Conservation (phyloP, 2,888 invertebrate species). For the Cosmia trapezina region DNA sequence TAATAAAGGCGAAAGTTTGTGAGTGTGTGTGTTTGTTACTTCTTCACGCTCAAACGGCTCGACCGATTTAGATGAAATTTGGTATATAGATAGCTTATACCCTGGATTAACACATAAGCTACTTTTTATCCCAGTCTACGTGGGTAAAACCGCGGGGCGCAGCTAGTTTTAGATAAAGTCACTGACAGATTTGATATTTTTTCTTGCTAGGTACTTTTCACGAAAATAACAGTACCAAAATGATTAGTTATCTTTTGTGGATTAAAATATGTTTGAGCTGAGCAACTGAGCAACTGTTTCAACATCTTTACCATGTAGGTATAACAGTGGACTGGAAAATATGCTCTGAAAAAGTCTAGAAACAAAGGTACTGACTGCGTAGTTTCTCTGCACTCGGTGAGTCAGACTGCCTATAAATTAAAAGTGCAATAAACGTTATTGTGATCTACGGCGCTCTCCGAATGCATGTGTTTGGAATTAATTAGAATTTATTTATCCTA, state of each 20-base stretch:
- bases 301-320: too few species aligned
- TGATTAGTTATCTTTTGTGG: not conserved
- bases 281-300: too few species aligned
- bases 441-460: slow-evolving; percentile 20
- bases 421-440: slow-evolving; percentile 27
- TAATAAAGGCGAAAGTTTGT: too few species aligned
- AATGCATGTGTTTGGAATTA: slow-evolving; percentile 26
- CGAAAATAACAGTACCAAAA: not conserved
- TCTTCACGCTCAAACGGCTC: too few species aligned
- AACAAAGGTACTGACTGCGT: not conserved
- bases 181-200: not conserved
- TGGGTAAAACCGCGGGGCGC: too few species aligned
- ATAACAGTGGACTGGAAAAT: not conserved
- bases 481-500: slow-evolving; percentile 17
- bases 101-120: too few species aligned
- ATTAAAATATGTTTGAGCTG: too few species aligned
- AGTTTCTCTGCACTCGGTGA: slow-evolving; percentile 21
- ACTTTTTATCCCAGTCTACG: too few species aligned
- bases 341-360: not conserved
- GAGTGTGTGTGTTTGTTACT: too few species aligned
- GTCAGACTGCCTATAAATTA: slow-evolving; percentile 43
- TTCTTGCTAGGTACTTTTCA: not conserved
- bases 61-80: too few species aligned
- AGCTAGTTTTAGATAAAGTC: not conserved
- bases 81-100: too few species aligned